Evolutionary conservation across 2,888 invertebrate genomes (phyloP).

Genomic region (Pammene fasciana): DNA sequence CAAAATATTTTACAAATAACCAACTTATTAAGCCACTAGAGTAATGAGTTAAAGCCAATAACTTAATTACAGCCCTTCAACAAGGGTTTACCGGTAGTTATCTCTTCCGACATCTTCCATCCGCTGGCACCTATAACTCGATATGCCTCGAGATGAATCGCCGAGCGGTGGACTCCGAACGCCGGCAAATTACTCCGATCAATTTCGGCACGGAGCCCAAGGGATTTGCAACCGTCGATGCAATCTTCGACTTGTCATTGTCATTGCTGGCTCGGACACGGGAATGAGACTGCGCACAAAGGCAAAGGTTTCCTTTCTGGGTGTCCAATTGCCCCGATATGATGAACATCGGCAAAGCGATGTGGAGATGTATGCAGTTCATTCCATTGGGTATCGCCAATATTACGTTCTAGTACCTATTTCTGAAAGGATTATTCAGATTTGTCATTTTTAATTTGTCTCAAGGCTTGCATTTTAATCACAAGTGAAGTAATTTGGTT

Average conservation of each 20-base stretch:
- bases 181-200: slow-evolving; percentile 75
- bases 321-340: slow-evolving; percentile 14
- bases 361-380: neutral
- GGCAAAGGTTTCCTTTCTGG: slow-evolving; percentile 25
- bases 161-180: slow-evolving; percentile 56
- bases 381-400: slow-evolving; percentile 1
- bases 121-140: slow-evolving; percentile 36
- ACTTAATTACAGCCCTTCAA: too few species aligned
- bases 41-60: too few species aligned
- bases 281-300: slow-evolving; percentile 46
- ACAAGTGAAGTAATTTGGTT: too few species aligned
- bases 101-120: neutral
- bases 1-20: too few species aligned
- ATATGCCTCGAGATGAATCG: slow-evolving; percentile 55
- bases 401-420: neutral
- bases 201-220: slow-evolving; percentile 63
- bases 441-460: too few species aligned
- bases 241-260: slow-evolving; percentile 80
- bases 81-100: too few species aligned
- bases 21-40: too few species aligned
- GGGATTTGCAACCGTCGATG: slow-evolving; percentile 68
- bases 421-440: neutral
- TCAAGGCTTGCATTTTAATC: too few species aligned
- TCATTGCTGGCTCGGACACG: slow-evolving; percentile 56
- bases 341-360: neutral